Evolutionary conservation across 2,797 vertebrate genomes (phyloP), one percentile per base, ranked within the genome.

Genomic region (Kryptolebias ocellatus): DNA sequence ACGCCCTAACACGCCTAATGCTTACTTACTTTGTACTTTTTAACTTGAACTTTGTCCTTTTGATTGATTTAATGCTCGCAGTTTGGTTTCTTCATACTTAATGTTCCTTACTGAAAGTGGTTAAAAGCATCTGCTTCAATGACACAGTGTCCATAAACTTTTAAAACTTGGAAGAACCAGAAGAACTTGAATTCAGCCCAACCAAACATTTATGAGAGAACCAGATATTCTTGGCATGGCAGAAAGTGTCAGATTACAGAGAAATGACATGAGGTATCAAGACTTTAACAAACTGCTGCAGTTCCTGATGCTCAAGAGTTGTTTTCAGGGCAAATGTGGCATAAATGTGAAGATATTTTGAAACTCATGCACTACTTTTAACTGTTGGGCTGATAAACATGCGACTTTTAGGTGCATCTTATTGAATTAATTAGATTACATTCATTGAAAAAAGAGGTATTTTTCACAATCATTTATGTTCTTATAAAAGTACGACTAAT

Each of bases 1-100:
- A 61, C 29, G 16, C 59, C 29, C 59, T 31, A 47, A 46, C 57
- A 18, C 12, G 44, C 28, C 17, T 6, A 60, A 50, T n/a, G 47
- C 58, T 49, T 28, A 49, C 28, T 20, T 34, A 20, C 28, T 51
- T 4, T 34, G 45, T 6, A 14, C 44, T 60, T 18, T 34, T 60
- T 31, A 60, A 27, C 11, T 34, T 42, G 27, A 45, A 46, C 20
- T 18, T 37, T 50, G 28, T 28, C 2, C 14, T 18, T 24, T 34
- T 49, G 31, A 55, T 8, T 34, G 52, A 37, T 49, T 55, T 46
- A 46, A 54, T 56, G 31, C 45, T 65, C 45, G 24, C 18, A 1
- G 2, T 15, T n/a, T 8, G 9, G 10, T 27, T n/a, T 39, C 6
- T 24, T 11, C 53, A 37, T 39, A 39, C 3, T 47, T 34, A 8